These are phyloP conservation scores for Coreius guichenoti DNA, from an alignment of 2,797 vertebrate species.

Conservation along the genomic window DNA sequence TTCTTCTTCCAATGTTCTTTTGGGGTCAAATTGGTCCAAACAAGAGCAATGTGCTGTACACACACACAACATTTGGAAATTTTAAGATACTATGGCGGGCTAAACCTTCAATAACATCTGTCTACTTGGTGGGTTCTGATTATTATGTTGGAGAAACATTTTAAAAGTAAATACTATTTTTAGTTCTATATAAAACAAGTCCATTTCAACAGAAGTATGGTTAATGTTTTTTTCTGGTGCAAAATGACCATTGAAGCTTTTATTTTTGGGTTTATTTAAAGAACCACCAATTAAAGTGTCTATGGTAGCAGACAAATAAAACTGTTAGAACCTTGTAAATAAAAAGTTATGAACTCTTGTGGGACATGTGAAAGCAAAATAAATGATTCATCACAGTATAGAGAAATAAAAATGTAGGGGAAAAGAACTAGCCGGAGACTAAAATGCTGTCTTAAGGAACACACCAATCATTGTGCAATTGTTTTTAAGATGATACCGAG, in stretches of 20 bases:
- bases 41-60: neutral
- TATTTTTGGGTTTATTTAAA: constrained; percentile 44
- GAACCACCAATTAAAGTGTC: constrained; percentile 49
- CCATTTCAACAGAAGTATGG: neutral
- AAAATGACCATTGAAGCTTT: constrained; percentile 16
- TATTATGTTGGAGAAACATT: neutral
- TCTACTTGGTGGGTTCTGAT: neutral
- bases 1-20: neutral
- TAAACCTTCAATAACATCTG: neutral
- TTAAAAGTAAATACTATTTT: neutral
- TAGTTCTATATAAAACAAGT: neutral
- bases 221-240: constrained; percentile 8
- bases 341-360: constrained; percentile 51
- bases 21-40: neutral
- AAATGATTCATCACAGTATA: neutral
- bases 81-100: too few relatives aligned
- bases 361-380: constrained; percentile 10
- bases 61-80: too few relatives aligned
- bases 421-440: neutral
- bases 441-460: constrained; percentile 6
- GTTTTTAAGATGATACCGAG: constrained; percentile 32
- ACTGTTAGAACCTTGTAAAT: constrained; percentile 60
- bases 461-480: constrained; percentile 4
- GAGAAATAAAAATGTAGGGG: neutral
- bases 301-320: constrained; percentile 58